Evolutionary conservation across 2,888 invertebrate genomes (phyloP).

Genomic region (Pteria penguin): DNA sequence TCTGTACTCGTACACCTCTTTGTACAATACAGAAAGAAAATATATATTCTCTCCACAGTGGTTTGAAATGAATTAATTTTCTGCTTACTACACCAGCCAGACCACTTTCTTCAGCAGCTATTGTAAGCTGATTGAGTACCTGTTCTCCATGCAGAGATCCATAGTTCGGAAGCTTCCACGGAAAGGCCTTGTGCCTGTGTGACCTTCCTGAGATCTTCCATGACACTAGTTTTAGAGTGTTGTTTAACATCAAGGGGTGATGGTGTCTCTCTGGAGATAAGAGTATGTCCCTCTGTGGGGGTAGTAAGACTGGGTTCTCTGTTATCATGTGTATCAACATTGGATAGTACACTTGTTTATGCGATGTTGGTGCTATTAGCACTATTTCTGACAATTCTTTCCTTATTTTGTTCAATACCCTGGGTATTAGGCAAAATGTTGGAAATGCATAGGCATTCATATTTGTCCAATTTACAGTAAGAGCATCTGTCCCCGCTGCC

Average conservation of each 20-base stretch:
- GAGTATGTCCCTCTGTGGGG: neutral
- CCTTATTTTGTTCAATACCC: no score
- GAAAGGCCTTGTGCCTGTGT: neutral
- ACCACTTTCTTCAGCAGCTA: no score
- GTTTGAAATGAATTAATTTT: neutral
- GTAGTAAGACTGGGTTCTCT: neutral
- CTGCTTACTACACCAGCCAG: neutral
- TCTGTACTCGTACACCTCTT: neutral
- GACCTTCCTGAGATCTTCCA: neutral
- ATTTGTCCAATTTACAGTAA: neutral
- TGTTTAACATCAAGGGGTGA: neutral
- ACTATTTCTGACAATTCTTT: no score
- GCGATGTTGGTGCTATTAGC: no score
- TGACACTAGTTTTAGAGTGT: neutral
- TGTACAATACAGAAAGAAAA: neutral
- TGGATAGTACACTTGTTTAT: neutral
- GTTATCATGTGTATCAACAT: neutral
- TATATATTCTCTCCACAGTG: neutral
- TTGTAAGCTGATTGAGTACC: neutral
- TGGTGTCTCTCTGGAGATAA: neutral
- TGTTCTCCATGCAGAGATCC: no score
- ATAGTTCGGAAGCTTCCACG: no score
- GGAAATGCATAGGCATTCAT: neutral
- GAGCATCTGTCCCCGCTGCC: neutral
- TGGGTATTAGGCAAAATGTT: neutral